Percentiles rank a stretch among this genome's conserved stretches.
phyloP scores from a whole-genome alignment of 2,797 vertebrate genomes.

The Otolemur crassicaudatus region DNA sequence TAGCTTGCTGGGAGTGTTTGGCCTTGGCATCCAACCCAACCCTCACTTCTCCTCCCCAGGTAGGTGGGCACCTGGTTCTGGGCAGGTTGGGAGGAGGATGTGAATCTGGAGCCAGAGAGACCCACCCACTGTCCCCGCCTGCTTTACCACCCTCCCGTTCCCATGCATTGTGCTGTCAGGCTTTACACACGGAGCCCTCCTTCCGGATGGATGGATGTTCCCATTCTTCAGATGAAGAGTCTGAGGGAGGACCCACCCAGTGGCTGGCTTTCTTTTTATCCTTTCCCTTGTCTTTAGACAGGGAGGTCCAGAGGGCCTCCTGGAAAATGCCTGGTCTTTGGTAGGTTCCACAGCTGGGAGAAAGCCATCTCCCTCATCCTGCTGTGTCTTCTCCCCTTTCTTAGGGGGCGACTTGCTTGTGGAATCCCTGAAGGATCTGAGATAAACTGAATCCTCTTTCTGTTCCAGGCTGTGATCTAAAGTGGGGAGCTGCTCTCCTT shows the following conservation, averaged over 20 bases:
- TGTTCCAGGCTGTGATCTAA: not conserved
- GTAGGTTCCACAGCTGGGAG: not conserved
- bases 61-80: not conserved
- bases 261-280: not conserved
- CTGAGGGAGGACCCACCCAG: not conserved
- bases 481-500: not conserved
- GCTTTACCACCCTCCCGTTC: not conserved
- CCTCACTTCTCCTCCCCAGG: not conserved
- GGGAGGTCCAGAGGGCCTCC: not conserved
- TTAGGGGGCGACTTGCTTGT: not conserved
- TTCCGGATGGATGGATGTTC: not conserved
- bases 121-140: rapidly evolving
- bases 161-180: not conserved
- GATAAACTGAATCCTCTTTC: slow-evolving; percentile 12
- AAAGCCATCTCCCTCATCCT: not conserved
- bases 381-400: not conserved
- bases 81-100: not conserved
- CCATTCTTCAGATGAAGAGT: not conserved
- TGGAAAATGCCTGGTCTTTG: not conserved
- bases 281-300: not conserved
- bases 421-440: slow-evolving; percentile 1
- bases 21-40: not conserved
- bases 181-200: not conserved
- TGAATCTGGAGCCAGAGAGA: not conserved
- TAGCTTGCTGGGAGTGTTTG: not conserved